These are phyloP conservation scores for Hirundichthys speculiger DNA, from an alignment of 2,113 vertebrate genomes.

Conservation along the genomic window DNA sequence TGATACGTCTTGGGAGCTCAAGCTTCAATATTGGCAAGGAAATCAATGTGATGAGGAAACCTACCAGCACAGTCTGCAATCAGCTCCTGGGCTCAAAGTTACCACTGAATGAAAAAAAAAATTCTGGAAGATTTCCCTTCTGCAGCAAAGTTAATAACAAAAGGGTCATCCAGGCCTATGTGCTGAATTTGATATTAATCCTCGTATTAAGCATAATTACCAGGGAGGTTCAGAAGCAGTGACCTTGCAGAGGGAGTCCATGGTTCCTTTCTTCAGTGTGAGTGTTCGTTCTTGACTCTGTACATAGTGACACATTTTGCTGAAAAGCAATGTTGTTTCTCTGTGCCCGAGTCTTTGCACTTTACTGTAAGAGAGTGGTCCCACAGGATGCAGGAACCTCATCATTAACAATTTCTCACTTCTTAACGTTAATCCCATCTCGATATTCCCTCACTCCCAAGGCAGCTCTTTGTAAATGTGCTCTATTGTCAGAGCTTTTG, in stretches of 20 bases:
- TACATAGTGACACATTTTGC: constrained; percentile 21
- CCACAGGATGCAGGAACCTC: constrained; percentile 32
- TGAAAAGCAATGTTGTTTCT: constrained; percentile 3
- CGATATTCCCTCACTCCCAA: constrained; percentile 36
- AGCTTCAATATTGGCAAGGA: constrained; percentile 86
- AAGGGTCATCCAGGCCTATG: constrained; percentile 76
- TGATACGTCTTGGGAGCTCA: constrained; percentile 83
- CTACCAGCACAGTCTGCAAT: constrained; percentile 81
- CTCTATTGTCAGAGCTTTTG: constrained; percentile 51
- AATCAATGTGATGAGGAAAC: constrained; percentile 92
- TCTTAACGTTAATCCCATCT: constrained; percentile 56
- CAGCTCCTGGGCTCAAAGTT: constrained; percentile 83
- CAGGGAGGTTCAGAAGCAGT: constrained; percentile 72
- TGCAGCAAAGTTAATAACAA: constrained; percentile 85
- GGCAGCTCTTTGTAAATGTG: constrained; percentile 42
- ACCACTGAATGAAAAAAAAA: constrained; percentile 87
- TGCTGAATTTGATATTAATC: constrained; percentile 86
- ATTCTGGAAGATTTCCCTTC: constrained; percentile 78
- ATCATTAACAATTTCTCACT: constrained; percentile 56
- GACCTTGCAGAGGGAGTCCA: constrained; percentile 62
- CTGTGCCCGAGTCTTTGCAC: constrained; percentile 17
- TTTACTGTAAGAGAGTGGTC: constrained; percentile 5
- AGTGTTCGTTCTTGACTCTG: constrained; percentile 2
- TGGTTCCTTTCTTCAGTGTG: constrained; percentile 28
- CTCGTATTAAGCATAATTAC: constrained; percentile 89